Conservation (phyloP, 2,888 invertebrate genomes). For the Athrips mouffetella region DNA sequence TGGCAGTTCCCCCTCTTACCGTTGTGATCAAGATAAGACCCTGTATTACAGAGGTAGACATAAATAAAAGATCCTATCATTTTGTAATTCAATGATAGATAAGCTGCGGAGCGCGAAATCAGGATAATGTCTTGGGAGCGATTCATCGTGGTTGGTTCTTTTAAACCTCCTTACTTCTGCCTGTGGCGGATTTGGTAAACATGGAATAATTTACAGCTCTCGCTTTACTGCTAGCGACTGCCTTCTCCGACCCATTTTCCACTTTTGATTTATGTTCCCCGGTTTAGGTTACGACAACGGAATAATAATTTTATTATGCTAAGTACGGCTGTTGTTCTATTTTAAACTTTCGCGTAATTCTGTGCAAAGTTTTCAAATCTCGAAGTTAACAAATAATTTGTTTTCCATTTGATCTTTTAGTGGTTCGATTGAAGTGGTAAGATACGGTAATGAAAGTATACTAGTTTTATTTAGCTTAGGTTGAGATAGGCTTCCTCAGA, state of each 20-base stretch:
- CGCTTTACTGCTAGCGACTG: not conserved
- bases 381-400: too few relatives aligned
- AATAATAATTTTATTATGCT: not conserved
- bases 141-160: not conserved
- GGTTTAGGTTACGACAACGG: constrained; percentile 6
- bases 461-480: too few relatives aligned
- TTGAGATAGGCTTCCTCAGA: too few relatives aligned
- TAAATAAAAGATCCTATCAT: not conserved
- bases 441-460: too few relatives aligned
- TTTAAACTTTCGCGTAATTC: too few relatives aligned
- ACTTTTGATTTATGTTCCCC: constrained; percentile 6
- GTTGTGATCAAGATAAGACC: too few relatives aligned
- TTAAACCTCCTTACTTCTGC: too few relatives aligned
- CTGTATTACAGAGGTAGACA: too few relatives aligned
- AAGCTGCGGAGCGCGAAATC: constrained; percentile 2
- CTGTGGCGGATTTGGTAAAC: constrained; percentile 1
- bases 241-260: constrained; percentile 2
- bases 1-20: too few relatives aligned
- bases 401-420: too few relatives aligned
- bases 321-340: not conserved
- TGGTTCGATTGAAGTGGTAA: too few relatives aligned
- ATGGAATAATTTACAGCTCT: constrained; percentile 6
- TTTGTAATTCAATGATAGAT: not conserved
- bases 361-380: too few relatives aligned
- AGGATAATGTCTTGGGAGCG: constrained; percentile 5